A percentile compares a stretch with the other conserved stretches of the same genome.
Conservation (phyloP, 2,113 vertebrate species). For the Sphaerodactylus townsendi region DNA sequence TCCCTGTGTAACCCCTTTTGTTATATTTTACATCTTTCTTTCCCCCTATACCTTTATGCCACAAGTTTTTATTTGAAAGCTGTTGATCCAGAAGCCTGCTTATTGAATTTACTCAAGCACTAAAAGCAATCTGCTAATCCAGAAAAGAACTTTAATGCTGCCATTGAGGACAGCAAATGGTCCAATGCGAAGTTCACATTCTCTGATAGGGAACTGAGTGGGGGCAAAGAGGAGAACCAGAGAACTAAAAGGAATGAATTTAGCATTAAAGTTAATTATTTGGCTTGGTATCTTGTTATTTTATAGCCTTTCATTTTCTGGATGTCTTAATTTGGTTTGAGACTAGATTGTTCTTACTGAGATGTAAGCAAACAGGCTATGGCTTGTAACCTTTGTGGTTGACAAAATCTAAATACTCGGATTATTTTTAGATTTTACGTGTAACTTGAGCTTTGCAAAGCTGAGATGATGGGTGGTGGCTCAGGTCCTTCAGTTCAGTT, state of each 20-base stretch:
- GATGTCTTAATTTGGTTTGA: background rate
- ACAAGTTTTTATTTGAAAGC: background rate
- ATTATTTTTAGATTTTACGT: background rate
- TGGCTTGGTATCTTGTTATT: background rate
- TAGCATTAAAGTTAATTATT: background rate
- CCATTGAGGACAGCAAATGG: background rate
- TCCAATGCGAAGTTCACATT: accelerated
- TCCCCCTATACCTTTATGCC: background rate
- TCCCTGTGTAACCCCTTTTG: background rate
- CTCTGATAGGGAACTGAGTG: background rate
- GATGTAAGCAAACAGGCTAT: accelerated
- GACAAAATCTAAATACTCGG: background rate
- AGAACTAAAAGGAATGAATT: accelerated
- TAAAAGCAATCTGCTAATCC: background rate
- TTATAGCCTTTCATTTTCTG: background rate
- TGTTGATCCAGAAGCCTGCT: background rate
- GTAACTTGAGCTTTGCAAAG: background rate
- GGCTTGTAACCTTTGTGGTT: background rate
- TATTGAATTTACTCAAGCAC: background rate
- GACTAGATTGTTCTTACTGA: background rate
- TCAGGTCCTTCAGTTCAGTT: background rate
- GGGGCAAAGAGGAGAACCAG: background rate
- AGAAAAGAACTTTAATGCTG: background rate
- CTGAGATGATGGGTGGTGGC: background rate
- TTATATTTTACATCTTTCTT: background rate